A percentile compares a stretch with the other conserved stretches of the same genome.
These are phyloP conservation scores for Nasalis larvatus DNA, from an alignment of 2,113 vertebrate species.

Conservation along the genomic window DNA sequence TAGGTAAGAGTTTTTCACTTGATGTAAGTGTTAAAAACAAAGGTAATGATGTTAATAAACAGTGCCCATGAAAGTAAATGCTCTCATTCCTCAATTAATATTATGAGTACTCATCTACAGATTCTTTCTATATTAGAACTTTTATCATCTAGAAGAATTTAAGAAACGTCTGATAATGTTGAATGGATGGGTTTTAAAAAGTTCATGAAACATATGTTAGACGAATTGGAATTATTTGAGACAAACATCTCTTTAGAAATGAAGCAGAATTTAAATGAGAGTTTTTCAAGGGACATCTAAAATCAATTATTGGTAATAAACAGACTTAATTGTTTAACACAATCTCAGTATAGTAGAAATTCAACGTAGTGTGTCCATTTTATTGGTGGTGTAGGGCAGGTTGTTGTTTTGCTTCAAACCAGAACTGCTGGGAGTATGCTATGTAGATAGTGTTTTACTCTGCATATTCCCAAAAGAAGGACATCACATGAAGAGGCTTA, in stretches of 20 bases:
- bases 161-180: neutral
- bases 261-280: slow-evolving; percentile 11
- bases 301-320: neutral
- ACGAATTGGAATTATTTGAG: neutral
- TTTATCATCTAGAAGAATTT: neutral
- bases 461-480: neutral
- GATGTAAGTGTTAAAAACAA: slow-evolving; percentile 17
- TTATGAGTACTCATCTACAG: neutral
- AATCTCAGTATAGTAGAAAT: neutral
- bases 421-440: neutral
- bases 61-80: neutral
- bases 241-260: slow-evolving; percentile 34
- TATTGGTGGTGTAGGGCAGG: neutral
- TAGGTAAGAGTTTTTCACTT: slow-evolving; percentile 32
- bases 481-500: neutral
- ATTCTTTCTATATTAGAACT: neutral
- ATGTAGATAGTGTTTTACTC: neutral
- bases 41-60: neutral
- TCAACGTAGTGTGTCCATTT: neutral
- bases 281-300: slow-evolving; percentile 24
- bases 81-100: neutral
- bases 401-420: neutral
- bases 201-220: neutral
- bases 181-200: slow-evolving; percentile 7
- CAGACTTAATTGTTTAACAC: neutral